phyloP scores from a whole-genome alignment of 1,140 invertebrate species.

The Aporrectodea caliginosa region DNA sequence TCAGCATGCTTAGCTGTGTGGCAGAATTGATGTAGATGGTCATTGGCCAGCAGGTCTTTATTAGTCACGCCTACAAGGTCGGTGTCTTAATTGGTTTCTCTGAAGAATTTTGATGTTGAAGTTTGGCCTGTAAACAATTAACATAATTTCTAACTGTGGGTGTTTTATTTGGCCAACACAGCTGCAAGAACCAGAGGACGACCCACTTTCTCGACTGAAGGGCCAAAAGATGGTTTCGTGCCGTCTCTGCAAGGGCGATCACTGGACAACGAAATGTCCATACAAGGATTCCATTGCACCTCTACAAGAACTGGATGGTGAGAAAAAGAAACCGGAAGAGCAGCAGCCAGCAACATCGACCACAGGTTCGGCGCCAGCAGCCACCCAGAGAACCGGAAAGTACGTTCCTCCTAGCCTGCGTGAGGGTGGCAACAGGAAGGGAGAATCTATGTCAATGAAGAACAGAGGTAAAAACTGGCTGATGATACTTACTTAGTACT shows the following conservation, averaged over 20 bases:
- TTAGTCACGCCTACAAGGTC: no score
- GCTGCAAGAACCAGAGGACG: conserved; percentile 72
- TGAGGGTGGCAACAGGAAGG: conserved; percentile 70
- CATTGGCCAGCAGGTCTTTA: no score
- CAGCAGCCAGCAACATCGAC: conserved; percentile 41
- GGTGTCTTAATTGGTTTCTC: no score
- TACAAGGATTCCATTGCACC: conserved; percentile 76
- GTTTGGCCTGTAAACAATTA: no score
- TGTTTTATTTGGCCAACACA: not conserved
- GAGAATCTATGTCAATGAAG: conserved; percentile 64
- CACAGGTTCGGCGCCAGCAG: conserved; percentile 33
- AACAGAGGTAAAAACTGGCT: conserved; percentile 37
- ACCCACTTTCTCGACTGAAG: conserved; percentile 72
- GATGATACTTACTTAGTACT: no score
- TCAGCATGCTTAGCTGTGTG: no score
- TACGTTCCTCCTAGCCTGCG: conserved; percentile 80
- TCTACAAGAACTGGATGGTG: conserved; percentile 38
- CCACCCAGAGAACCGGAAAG: conserved; percentile 46
- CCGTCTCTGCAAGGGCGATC: conserved; percentile 84
- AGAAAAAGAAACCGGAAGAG: conserved; percentile 43
- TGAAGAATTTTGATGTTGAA: no score
- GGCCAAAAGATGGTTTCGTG: conserved; percentile 82
- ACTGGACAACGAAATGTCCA: conserved; percentile 95
- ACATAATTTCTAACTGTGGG: not conserved
- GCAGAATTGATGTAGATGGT: no score